Evolutionary conservation across 2,888 invertebrate genomes (phyloP).

Genomic region (Augochlorella aurata): DNA sequence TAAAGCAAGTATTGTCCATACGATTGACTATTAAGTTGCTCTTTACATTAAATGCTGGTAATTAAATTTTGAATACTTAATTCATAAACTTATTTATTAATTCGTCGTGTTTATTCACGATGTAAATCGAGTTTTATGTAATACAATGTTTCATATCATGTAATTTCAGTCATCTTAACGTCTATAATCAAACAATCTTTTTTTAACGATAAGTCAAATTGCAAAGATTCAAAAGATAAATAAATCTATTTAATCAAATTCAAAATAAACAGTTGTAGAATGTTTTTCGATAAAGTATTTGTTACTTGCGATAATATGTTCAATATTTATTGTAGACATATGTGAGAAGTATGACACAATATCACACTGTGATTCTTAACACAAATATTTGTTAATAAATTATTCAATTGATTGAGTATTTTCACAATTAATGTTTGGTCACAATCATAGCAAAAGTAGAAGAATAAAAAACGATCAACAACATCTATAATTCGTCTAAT

Average conservation of each 20-base stretch:
- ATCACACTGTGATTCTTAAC: not conserved
- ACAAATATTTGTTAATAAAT: not conserved
- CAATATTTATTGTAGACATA: not conserved
- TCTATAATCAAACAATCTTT: not conserved
- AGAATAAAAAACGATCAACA: conserved; percentile 29
- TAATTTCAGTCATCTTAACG: not conserved
- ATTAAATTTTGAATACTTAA: not conserved
- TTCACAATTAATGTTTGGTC: conserved; percentile 10
- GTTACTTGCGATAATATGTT: not conserved
- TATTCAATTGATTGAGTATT: not conserved
- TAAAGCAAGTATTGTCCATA: not conserved
- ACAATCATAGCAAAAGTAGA: conserved; percentile 19
- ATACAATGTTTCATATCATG: not conserved
- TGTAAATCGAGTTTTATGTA: not conserved
- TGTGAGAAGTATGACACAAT: not conserved
- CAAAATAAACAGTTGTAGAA: not conserved
- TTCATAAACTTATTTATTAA: not conserved
- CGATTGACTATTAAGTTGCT: not conserved
- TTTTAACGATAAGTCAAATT: not conserved
- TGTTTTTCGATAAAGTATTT: not conserved
- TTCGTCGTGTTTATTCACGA: not conserved
- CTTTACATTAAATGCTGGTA: not conserved
- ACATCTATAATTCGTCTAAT: conserved; percentile 56
- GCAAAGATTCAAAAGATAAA: not conserved
- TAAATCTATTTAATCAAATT: not conserved